phyloP scores from a whole-genome alignment of 2,113 vertebrate species.

The Phalacrocorax pelagicus region DNA sequence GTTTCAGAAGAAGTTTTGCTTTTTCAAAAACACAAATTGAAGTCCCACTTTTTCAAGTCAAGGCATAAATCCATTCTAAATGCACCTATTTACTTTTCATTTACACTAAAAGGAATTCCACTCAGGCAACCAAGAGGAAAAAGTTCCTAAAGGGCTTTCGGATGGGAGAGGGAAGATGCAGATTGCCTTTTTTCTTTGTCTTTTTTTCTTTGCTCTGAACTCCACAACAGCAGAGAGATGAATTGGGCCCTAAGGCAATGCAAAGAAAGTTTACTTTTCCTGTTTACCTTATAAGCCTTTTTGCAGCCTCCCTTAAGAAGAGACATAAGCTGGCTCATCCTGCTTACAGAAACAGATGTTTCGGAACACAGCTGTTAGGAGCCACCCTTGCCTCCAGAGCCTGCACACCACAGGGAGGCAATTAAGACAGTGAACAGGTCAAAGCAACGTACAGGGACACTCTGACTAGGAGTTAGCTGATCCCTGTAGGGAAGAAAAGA shows the following conservation, averaged over 20 bases:
- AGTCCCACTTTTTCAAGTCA: not conserved
- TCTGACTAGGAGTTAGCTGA: not conserved
- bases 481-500: not conserved
- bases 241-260: not conserved
- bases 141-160: not conserved
- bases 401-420: not conserved
- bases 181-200: not conserved
- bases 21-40: not conserved
- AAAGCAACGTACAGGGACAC: not conserved
- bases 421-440: accelerated
- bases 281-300: not conserved
- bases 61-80: not conserved
- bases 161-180: not conserved
- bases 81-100: not conserved
- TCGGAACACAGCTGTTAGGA: not conserved
- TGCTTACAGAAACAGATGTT: not conserved
- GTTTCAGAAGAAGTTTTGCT: not conserved
- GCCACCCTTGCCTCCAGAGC: not conserved
- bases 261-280: not conserved
- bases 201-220: not conserved
- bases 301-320: not conserved
- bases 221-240: not conserved
- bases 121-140: slow-evolving; percentile 9
- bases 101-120: slow-evolving; percentile 15
- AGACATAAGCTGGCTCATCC: not conserved